These are phyloP conservation scores for Polylopha cassiicola DNA, from an alignment of 2,888 invertebrate species.

Conservation along the genomic window DNA sequence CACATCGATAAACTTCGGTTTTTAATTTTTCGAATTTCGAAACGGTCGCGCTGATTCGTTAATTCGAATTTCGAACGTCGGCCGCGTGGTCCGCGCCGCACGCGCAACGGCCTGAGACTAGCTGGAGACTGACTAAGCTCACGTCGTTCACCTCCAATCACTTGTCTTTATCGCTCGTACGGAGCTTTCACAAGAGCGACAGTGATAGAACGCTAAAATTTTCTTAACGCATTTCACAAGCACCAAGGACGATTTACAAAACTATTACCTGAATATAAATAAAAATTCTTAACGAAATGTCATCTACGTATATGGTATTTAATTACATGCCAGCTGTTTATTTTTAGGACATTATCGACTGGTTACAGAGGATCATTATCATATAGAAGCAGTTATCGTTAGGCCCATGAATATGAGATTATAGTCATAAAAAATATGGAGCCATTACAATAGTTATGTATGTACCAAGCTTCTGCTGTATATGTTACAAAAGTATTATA, in stretches of 20 bases:
- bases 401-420: no score
- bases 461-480: no score
- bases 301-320: constrained; percentile 42
- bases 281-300: constrained; percentile 49
- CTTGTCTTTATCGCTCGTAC: constrained; percentile 42
- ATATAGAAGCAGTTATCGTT: no score
- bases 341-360: constrained; percentile 12
- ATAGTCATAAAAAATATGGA: no score
- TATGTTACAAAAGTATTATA: no score
- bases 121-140: constrained; percentile 54
- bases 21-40: constrained; percentile 35
- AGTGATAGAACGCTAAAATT: constrained; percentile 39
- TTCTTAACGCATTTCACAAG: constrained; percentile 54
- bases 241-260: constrained; percentile 65
- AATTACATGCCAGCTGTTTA: constrained; percentile 32
- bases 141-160: constrained; percentile 49
- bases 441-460: no score
- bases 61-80: constrained; percentile 47
- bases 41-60: no score
- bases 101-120: constrained; percentile 68
- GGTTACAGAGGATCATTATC: no score
- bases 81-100: constrained; percentile 53
- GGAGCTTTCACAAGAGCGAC: constrained; percentile 36
- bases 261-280: constrained; percentile 43
- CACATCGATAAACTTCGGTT: constrained; percentile 66